phyloP scores from a whole-genome alignment of 2,797 vertebrate genomes.

The Paguma larvata region DNA sequence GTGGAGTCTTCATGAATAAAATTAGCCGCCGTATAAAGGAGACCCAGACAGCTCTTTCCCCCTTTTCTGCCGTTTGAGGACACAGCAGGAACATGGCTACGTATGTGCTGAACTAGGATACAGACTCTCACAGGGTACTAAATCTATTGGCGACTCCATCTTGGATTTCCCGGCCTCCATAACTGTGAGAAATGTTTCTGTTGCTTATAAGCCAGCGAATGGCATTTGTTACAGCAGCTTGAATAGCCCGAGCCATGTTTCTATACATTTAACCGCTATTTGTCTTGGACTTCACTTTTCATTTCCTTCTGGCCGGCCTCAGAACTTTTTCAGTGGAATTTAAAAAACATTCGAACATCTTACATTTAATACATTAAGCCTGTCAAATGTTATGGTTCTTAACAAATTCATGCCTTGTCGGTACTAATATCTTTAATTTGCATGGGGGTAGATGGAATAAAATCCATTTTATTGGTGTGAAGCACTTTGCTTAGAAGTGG shows the following conservation, averaged over 20 bases:
- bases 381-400: not conserved
- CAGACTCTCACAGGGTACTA: not conserved
- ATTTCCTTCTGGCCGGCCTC: not conserved
- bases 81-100: not conserved
- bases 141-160: not conserved
- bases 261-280: not conserved
- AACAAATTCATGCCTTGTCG: not conserved
- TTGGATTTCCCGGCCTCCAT: not conserved
- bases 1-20: not conserved
- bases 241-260: not conserved
- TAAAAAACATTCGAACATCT: not conserved
- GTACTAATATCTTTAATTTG: not conserved
- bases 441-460: not conserved
- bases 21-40: not conserved
- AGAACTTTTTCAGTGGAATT: not conserved
- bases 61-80: not conserved
- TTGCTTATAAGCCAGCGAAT: not conserved
- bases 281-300: constrained; percentile 22
- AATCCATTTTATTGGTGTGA: not conserved
- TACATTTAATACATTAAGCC: not conserved
- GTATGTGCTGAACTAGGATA: not conserved
- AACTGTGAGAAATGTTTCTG: not conserved
- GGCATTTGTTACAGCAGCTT: not conserved
- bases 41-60: not conserved
- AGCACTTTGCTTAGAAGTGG: not conserved